Evolutionary conservation across 2,113 vertebrate species (phyloP).

Genomic region (Sylvilagus bachmani): DNA sequence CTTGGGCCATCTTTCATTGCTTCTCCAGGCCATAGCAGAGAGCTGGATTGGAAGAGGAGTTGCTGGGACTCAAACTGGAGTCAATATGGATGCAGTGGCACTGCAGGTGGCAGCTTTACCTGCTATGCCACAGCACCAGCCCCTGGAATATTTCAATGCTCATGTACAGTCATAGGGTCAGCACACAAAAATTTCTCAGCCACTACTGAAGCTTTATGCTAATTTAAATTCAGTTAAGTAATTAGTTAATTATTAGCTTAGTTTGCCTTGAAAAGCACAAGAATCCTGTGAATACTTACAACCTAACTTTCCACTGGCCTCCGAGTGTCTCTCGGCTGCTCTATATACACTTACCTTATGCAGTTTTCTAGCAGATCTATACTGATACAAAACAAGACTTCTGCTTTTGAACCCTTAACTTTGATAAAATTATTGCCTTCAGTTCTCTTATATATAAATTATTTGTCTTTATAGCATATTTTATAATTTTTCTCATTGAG

Average conservation of each 20-base stretch:
- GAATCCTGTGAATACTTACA: neutral
- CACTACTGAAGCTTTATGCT: neutral
- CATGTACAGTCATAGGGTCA: too few relatives aligned
- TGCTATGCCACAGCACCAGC: too few relatives aligned
- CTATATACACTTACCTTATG: too few relatives aligned
- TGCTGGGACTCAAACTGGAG: too few relatives aligned
- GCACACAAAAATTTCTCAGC: too few relatives aligned
- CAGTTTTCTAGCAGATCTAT: neutral
- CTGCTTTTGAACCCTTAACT: neutral
- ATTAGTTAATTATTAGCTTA: conserved; percentile 3
- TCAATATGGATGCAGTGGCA: too few relatives aligned
- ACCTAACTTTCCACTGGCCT: neutral
- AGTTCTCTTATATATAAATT: neutral
- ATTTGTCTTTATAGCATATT: neutral
- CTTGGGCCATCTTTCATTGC: too few relatives aligned
- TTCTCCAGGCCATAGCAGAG: too few relatives aligned
- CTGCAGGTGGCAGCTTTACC: too few relatives aligned
- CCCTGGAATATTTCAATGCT: too few relatives aligned
- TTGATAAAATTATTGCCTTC: neutral
- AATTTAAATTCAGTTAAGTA: conserved; percentile 15
- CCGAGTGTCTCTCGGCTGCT: neutral
- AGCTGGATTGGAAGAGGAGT: too few relatives aligned
- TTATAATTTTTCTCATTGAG: neutral
- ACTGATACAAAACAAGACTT: neutral
- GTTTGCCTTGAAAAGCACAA: neutral